Conservation (phyloP, 2,797 vertebrate species). For the Sparus aurata region DNA sequence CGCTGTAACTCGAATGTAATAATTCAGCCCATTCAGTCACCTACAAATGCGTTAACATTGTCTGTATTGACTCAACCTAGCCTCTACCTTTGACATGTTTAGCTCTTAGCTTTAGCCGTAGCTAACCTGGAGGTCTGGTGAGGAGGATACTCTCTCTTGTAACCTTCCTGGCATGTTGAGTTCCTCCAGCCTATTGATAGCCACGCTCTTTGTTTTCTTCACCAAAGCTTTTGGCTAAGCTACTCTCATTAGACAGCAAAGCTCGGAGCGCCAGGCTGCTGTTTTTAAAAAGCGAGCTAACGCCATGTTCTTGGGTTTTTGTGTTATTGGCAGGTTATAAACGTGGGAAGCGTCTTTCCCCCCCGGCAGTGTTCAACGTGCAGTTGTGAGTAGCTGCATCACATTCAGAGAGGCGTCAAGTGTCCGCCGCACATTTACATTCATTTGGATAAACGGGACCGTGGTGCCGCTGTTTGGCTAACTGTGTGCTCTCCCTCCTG, state of each 20-base stretch:
- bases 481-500: constrained; percentile 37
- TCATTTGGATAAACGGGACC: not conserved
- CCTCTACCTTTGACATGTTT: not conserved
- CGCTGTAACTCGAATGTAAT: constrained; percentile 28
- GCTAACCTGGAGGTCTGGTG: constrained; percentile 1
- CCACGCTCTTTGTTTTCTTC: constrained; percentile 80
- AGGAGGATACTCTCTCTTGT: constrained; percentile 18
- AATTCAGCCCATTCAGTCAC: constrained; percentile 12
- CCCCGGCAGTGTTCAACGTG: constrained; percentile 51
- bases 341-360: constrained; percentile 54
- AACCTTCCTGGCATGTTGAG: constrained; percentile 45
- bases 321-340: constrained; percentile 64
- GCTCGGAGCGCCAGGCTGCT: not conserved
- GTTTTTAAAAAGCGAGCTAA: not conserved
- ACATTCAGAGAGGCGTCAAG: constrained; percentile 1
- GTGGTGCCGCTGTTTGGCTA: constrained; percentile 25
- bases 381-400: constrained; percentile 72
- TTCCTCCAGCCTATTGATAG: constrained; percentile 60
- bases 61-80: not conserved
- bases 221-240: constrained; percentile 57
- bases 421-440: constrained; percentile 6
- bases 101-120: constrained; percentile 1
- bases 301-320: constrained; percentile 9
- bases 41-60: not conserved
- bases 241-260: constrained; percentile 30